Percentiles rank a stretch among this genome's conserved stretches.
These are phyloP conservation scores for Stramonita haemastoma DNA, from an alignment of 2,888 invertebrate species.

Conservation along the genomic window DNA sequence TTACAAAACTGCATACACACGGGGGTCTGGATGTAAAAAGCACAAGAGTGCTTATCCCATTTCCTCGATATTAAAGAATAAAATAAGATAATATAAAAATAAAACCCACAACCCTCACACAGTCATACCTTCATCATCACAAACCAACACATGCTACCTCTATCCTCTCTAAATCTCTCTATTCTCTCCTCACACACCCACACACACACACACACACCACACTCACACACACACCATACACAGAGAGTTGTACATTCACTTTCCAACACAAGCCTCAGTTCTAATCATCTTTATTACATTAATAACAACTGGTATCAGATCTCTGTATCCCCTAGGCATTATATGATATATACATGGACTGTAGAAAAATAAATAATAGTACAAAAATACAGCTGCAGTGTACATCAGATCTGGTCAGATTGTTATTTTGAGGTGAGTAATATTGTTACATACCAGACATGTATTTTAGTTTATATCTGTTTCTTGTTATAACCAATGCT, in stretches of 20 bases:
- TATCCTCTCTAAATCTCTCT: no score
- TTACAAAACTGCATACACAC: no score
- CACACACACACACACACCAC: background rate
- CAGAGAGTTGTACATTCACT: background rate
- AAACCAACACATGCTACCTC: no score
- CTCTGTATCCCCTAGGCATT: background rate
- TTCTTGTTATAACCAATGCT: background rate
- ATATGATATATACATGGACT: background rate
- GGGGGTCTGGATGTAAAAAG: no score
- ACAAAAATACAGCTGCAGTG: conserved; percentile 21
- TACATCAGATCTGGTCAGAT: background rate
- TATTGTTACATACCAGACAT: background rate
- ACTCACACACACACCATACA: background rate
- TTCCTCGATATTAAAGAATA: no score
- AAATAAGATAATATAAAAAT: no score
- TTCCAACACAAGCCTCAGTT: background rate
- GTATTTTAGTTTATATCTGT: background rate
- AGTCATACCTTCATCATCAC: no score
- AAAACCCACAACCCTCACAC: no score
- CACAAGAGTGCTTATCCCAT: no score
- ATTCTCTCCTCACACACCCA: no score
- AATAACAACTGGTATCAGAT: conserved; percentile 1
- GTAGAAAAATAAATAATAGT: conserved; percentile 30
- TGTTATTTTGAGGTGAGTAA: background rate
- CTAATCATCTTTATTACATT: background rate